A percentile compares a stretch with the other conserved stretches of the same genome.
Evolutionary conservation across 2,797 vertebrate species (phyloP).

Genomic region (Myiotriccus ornatus): DNA sequence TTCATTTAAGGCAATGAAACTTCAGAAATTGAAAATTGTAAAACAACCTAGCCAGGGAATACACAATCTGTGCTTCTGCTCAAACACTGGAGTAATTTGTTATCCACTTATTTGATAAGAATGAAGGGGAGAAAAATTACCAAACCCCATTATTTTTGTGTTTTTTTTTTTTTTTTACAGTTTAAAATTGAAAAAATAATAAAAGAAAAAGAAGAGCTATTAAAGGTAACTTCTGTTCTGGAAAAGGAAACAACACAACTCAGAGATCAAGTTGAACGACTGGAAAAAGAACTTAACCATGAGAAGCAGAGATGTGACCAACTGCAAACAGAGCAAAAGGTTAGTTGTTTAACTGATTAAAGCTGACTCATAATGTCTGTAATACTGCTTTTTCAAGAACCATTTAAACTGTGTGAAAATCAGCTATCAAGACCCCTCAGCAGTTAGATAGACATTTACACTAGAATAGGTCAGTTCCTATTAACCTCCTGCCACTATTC

Average conservation of each 20-base stretch:
- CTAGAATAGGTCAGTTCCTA: conserved; percentile 56
- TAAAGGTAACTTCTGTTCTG: conserved; percentile 83
- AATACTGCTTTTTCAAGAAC: conserved; percentile 33
- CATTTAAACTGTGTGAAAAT: conserved; percentile 55
- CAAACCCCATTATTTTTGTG: neutral
- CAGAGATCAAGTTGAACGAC: conserved; percentile 82
- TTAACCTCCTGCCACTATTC: conserved; percentile 61
- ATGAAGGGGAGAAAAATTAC: neutral
- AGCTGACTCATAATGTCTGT: neutral
- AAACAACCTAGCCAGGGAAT: neutral
- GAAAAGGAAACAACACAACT: conserved; percentile 89
- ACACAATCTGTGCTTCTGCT: neutral
- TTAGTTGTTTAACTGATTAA: conserved; percentile 72
- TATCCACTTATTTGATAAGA: neutral
- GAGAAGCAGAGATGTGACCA: conserved; percentile 84
- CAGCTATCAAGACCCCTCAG: conserved; percentile 37
- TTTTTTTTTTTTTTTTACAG: conserved; percentile 66
- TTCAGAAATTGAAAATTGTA: neutral
- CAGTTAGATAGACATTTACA: conserved; percentile 52
- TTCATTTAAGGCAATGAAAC: neutral
- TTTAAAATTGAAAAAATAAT: conserved; percentile 94
- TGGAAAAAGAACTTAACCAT: conserved; percentile 84
- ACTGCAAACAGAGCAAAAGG: conserved; percentile 87
- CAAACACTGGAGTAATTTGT: neutral
- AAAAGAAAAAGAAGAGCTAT: conserved; percentile 91